Conservation (phyloP, 2,797 vertebrate genomes). For the Neolamprologus multifasciatus region DNA sequence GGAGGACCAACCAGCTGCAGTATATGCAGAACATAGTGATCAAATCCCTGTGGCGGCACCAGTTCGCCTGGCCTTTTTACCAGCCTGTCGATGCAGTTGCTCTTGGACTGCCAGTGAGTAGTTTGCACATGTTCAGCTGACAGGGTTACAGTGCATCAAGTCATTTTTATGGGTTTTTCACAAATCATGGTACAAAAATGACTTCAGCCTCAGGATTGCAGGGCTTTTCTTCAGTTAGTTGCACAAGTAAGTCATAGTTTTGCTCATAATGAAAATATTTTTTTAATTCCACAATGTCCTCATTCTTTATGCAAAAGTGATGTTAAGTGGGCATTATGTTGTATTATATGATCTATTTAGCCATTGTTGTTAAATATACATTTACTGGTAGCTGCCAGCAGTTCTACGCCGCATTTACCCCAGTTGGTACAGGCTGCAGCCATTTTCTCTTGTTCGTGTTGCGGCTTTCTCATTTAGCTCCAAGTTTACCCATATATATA, state of each 20-base stretch:
- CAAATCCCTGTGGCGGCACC: conserved; percentile 91
- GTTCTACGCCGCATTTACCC: not conserved
- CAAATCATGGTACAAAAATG: not conserved
- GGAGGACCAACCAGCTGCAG: conserved; percentile 93
- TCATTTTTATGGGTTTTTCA: not conserved
- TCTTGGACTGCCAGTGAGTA: conserved; percentile 81
- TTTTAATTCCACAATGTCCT: not conserved
- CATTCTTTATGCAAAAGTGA: not conserved
- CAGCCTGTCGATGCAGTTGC: conserved; percentile 88
- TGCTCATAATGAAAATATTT: not conserved
- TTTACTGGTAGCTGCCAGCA: not conserved
- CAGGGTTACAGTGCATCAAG: not conserved
- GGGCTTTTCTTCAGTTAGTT: not conserved
- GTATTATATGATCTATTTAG: not conserved
- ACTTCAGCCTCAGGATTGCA: not conserved
- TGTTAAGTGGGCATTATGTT: not conserved
- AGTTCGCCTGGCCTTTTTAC: conserved; percentile 96
- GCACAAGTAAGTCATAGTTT: not conserved
- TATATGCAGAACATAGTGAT: conserved; percentile 94
- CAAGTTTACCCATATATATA: accelerated
- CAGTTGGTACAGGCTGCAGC: too few species aligned
- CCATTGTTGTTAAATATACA: not conserved
- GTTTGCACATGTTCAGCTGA: not conserved
- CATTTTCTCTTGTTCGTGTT: too few species aligned
- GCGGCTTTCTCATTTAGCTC: too few species aligned